Conservation (phyloP, 1,140 invertebrate species). For the Orchesella cincta region DNA sequence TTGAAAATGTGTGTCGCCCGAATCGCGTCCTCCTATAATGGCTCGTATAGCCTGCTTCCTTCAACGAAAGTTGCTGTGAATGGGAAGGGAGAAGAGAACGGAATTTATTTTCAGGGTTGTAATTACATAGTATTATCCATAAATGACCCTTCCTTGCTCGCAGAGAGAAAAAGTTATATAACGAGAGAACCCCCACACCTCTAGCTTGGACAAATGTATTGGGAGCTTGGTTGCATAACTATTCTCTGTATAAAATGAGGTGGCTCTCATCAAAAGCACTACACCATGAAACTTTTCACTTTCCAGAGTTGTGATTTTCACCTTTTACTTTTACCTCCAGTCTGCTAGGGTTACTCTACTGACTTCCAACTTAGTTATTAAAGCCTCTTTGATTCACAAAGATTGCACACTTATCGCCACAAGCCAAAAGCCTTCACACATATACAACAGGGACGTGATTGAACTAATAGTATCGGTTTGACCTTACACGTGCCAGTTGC, state of each 20-base stretch:
- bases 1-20: no score
- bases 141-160: neutral
- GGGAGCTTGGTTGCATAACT: neutral
- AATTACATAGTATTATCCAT: conserved; percentile 9
- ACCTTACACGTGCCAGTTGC: neutral
- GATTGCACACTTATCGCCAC: neutral
- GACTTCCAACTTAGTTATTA: neutral
- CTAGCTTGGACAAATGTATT: neutral
- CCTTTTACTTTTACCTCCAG: neutral
- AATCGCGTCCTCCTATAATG: no score
- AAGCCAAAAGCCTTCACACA: no score
- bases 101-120: conserved; percentile 2
- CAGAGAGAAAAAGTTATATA: neutral
- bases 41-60: no score
- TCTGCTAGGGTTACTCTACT: neutral
- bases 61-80: no score
- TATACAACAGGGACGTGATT: neutral
- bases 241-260: neutral
- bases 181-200: neutral
- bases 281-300: neutral
- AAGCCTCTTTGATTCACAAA: neutral
- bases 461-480: neutral
- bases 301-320: neutral
- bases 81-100: neutral
- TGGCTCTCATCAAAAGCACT: neutral